A percentile compares a stretch with the other conserved stretches of the same genome.
phyloP scores from a whole-genome alignment of 2,113 vertebrate genomes.

The Lycocorax pyrrhopterus region DNA sequence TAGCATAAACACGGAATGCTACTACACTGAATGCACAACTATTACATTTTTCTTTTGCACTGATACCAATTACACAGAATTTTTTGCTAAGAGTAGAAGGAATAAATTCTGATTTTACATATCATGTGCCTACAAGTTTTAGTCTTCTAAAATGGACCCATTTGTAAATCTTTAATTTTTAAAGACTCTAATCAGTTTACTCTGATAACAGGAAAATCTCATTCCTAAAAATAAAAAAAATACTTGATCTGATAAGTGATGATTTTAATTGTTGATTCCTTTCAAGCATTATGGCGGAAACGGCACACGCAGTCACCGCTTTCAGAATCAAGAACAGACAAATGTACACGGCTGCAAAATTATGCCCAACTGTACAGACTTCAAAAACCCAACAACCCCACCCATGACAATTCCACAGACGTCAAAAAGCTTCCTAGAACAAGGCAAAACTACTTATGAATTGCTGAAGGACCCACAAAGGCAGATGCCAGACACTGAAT shows the following conservation, averaged over 20 bases:
- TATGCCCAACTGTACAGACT: not conserved
- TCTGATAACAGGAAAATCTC: not conserved
- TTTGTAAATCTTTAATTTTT: not conserved
- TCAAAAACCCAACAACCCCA: not conserved
- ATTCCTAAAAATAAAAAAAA: not conserved
- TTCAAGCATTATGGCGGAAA: not conserved
- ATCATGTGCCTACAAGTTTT: not conserved
- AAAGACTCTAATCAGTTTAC: not conserved
- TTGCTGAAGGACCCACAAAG: not conserved
- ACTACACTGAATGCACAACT: not conserved
- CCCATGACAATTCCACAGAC: not conserved
- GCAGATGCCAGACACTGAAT: not conserved
- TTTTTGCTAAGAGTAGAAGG: not conserved
- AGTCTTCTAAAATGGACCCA: not conserved
- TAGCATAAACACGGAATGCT: not conserved
- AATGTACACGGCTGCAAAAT: not conserved
- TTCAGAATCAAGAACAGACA: not conserved
- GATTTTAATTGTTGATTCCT: not conserved
- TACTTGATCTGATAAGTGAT: not conserved
- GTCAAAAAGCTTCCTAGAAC: not conserved
- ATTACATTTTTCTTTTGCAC: not conserved
- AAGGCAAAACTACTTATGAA: not conserved
- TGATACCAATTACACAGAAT: not conserved
- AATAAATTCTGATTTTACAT: not conserved
- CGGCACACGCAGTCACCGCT: not conserved